Base-by-base conservation (phyloP, 2,888 invertebrate species). In the Acrobasis repandana region DNA sequence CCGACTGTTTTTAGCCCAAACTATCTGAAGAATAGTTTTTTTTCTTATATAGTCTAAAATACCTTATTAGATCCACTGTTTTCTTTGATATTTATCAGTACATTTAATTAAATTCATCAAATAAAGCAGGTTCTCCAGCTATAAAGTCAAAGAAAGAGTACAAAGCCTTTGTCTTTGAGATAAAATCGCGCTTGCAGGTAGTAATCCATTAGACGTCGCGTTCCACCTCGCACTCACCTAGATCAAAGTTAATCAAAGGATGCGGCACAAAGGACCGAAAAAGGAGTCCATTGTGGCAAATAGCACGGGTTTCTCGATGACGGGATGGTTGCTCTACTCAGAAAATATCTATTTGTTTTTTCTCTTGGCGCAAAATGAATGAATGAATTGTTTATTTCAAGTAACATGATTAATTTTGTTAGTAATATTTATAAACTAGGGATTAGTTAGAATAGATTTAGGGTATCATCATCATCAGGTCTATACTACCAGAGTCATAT, bases 181-280 rank as follows among this genome's bases (percentile, higher is more conserved):
- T 48, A 49, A 18, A 58, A 51, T 36, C 11, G 52, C n/a, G 60
- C 57, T 71, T 74, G 74, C 82, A 83, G 82, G 83, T 82, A 70
- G 67, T 85, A 88, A 90, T 90, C 88, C 89, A 90, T 90, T 90
- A 90, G 82, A 71, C 69, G 16, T 46, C n/a, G 33, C 68, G 68
- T 70, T 58, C 47, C 49, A 66, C 68, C 68, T 64, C 65, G 82
- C 83, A 88, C 88, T 88, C 86, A 86, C 88, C 88, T 87, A 91
- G 84, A 92, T 92, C 91, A 91, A 91, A 93, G 92, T 90, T 92
- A 93, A 93, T 93, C 92, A 92, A 87, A 90, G 85, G 82, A 80
- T 77, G 79, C 74, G 75, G 76, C 86, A 90, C 90, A 90, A 90
- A 90, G 86, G 82, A 85, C 81, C 84, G 79, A 83, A 89, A 89